Conservation (phyloP, 2,113 vertebrate genomes). For the Actenoides lindsayi region DNA sequence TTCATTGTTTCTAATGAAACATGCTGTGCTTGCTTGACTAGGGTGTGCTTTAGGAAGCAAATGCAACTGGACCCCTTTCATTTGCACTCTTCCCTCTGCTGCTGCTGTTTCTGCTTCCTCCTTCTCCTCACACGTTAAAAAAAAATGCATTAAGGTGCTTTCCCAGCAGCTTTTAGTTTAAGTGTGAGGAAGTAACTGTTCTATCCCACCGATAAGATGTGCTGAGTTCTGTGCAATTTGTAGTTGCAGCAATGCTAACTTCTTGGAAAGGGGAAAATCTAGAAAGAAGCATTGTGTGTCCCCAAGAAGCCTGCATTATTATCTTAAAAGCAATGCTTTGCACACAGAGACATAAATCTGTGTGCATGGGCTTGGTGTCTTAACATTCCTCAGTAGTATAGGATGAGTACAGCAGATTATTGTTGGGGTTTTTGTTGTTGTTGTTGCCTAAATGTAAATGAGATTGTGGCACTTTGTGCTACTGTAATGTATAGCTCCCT, state of each 20-base stretch:
- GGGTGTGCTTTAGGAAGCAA: constrained; percentile 29
- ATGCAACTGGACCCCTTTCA: constrained; percentile 15
- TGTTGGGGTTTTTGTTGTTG: neutral
- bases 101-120: fast-evolving
- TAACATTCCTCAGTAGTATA: neutral
- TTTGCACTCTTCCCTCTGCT: neutral
- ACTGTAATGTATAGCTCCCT: neutral
- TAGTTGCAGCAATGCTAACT: neutral
- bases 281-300: neutral
- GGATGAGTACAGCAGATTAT: neutral
- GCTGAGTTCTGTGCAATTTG: neutral
- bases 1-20: constrained; percentile 68
- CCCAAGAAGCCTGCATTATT: neutral
- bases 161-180: neutral
- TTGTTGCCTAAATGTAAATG: neutral
- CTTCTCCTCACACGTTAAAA: neutral
- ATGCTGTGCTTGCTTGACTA: constrained; percentile 45
- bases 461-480: neutral
- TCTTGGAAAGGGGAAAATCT: neutral
- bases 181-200: neutral
- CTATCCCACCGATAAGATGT: neutral
- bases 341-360: neutral
- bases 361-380: neutral
- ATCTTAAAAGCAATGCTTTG: neutral
- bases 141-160: neutral